Percentiles rank a stretch among this genome's conserved stretches.
phyloP scores from a whole-genome alignment of 2,888 invertebrate species.

The Carcina quercana region DNA sequence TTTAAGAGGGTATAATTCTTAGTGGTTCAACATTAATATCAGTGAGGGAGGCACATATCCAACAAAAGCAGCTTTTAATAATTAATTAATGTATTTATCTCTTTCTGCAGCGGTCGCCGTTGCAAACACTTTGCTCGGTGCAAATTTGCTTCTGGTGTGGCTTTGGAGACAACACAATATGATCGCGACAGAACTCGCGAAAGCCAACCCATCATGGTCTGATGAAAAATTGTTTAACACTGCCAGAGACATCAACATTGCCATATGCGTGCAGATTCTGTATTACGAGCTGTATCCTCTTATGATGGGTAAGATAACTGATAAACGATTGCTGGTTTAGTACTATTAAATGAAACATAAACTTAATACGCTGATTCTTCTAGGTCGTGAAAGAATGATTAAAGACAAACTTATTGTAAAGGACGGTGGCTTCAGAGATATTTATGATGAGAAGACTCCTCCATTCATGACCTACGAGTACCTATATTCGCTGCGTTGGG shows the following conservation, averaged over 20 bases:
- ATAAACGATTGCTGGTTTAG: too few relatives aligned
- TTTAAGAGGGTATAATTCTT: too few relatives aligned
- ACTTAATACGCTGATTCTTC: too few relatives aligned
- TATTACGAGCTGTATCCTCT: conserved; percentile 29
- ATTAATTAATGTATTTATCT: too few relatives aligned
- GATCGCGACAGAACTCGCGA: conserved; percentile 24
- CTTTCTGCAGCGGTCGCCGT: conserved; percentile 13
- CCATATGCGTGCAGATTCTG: conserved; percentile 26
- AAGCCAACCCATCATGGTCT: conserved; percentile 35
- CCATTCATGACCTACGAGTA: conserved; percentile 36
- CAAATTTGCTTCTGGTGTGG: conserved; percentile 25
- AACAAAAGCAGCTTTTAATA: too few relatives aligned
- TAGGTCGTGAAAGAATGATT: conserved; percentile 30
- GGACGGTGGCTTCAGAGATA: conserved; percentile 27
- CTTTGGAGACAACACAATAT: conserved; percentile 35
- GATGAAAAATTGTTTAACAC: conserved; percentile 31
- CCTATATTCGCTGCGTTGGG: conserved; percentile 19
- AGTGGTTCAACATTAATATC: too few relatives aligned
- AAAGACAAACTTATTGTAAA: conserved; percentile 23
- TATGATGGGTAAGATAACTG: conserved; percentile 30
- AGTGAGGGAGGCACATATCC: too few relatives aligned
- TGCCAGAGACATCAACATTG: conserved; percentile 37
- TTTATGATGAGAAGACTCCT: conserved; percentile 25
- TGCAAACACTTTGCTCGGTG: conserved; percentile 10
- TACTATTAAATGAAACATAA: too few relatives aligned